Conservation (phyloP, 2,888 invertebrate species). For the Thelaira solivaga region DNA sequence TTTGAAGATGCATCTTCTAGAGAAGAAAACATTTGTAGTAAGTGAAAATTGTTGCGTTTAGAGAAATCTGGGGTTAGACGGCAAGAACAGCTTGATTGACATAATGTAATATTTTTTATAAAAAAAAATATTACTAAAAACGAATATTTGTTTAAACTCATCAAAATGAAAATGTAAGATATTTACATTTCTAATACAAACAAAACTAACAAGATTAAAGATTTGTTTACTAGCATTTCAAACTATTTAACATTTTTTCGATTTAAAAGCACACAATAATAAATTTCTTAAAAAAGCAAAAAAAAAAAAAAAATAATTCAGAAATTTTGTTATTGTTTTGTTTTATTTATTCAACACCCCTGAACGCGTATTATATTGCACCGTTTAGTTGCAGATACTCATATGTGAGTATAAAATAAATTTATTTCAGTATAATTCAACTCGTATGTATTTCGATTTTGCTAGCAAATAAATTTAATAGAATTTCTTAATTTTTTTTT, state of each 20-base stretch:
- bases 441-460: no score
- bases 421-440: conserved; percentile 13
- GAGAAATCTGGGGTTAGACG: no score
- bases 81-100: no score
- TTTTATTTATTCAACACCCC: conserved; percentile 32
- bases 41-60: no score
- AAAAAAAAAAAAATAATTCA: conserved; percentile 4
- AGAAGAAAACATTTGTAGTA: no score
- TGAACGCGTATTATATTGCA: not conserved
- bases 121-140: no score
- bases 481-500: not conserved
- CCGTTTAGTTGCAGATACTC: not conserved
- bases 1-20: no score
- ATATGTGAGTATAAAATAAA: not conserved
- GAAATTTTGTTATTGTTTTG: not conserved
- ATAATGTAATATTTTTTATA: no score
- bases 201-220: not conserved
- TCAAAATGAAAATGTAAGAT: conserved; percentile 5
- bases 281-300: conserved; percentile 9
- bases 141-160: not conserved
- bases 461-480: not conserved
- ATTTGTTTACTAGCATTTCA: conserved; percentile 29
- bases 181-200: conserved; percentile 24
- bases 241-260: not conserved
- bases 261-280: conserved; percentile 9